These are phyloP conservation scores for Corythucha ciliata DNA, from an alignment of 2,888 invertebrate species.

Conservation along the genomic window DNA sequence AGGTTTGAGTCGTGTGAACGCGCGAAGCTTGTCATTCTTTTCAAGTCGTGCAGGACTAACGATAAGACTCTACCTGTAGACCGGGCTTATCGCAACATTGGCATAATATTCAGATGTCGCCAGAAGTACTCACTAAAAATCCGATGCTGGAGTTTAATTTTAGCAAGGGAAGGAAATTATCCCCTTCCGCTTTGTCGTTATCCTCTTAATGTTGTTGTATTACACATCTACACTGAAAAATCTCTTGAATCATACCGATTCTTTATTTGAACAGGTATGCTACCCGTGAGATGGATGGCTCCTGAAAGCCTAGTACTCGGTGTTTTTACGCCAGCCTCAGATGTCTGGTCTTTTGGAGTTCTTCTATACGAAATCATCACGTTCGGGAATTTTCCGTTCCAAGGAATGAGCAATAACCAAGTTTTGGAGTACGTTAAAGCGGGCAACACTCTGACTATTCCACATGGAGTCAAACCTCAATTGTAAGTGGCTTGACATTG, in stretches of 20 bases:
- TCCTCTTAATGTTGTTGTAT: neutral
- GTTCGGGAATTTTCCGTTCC: slow-evolving; percentile 84
- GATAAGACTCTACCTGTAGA: too few relatives aligned
- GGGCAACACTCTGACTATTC: slow-evolving; percentile 63
- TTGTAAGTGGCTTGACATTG: slow-evolving; percentile 53
- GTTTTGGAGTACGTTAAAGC: slow-evolving; percentile 70
- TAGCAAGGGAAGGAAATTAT: neutral
- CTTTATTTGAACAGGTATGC: slow-evolving; percentile 50
- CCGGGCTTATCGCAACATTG: too few relatives aligned
- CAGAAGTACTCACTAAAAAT: too few relatives aligned
- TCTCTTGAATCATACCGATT: neutral
- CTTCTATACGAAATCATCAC: slow-evolving; percentile 80
- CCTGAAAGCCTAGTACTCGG: slow-evolving; percentile 77
- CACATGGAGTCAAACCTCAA: slow-evolving; percentile 65
- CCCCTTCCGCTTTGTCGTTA: neutral
- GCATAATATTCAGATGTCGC: too few relatives aligned
- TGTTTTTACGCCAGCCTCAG: slow-evolving; percentile 74
- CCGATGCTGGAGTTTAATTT: too few relatives aligned
- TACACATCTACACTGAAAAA: slow-evolving; percentile 1
- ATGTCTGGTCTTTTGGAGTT: slow-evolving; percentile 86
- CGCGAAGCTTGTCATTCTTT: too few relatives aligned
- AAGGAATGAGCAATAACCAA: slow-evolving; percentile 74
- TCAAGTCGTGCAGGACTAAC: too few relatives aligned
- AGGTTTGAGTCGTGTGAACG: too few relatives aligned
- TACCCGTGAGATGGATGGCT: slow-evolving; percentile 89